Base-by-base conservation (phyloP, 2,113 vertebrate genomes). In the Sebastes schlegelii region DNA sequence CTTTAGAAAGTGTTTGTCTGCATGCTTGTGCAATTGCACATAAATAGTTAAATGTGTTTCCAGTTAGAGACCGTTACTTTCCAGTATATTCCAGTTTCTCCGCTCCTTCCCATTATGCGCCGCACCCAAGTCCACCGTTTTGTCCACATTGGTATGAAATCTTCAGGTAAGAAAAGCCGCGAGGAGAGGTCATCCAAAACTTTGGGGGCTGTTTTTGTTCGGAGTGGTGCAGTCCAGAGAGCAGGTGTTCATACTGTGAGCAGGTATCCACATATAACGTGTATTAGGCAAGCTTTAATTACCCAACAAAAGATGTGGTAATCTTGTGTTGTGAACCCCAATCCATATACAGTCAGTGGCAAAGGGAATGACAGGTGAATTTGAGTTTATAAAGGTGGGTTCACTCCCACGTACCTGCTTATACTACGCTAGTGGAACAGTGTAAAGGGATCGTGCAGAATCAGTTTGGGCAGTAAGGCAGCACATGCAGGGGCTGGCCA, bases 401-500 rank as follows among this genome's bases (percentile, higher is more conserved):
- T 60, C 43, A 46, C 34, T 65, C 74, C 70, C 52, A 68, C 13
- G 4, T 80, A 55, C 66, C 86, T 88, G 86, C 74, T 69, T 74
- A 62, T 77, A 81, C 83, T 85, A 77, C 43, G 16, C 83, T 86
- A 83, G 60, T 81, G 83, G 83, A 85, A 77, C 71, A 58, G 68
- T 80, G 88, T 90, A 88, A 92, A 87, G 88, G 90, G 89, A 80
- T 87, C 89, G 89, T 94, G 92, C 92, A 93, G 91, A 88, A 86
- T 89, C 67, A 78, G 54, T 85, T 57, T 77, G 86, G 83, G 79
- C 83, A 75, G 71, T 87, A 84, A 87, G 88, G 91, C 90, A 88
- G 83, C 77, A 89, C 93, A 93, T 93, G 92, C 93, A 89, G 82
- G 87, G 86, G 82, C 77, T 83, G 78, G 71, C 77, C 78, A 71